Evolutionary conservation across 2,888 invertebrate species (phyloP).

Genomic region (Ectemnius cavifrons): DNA sequence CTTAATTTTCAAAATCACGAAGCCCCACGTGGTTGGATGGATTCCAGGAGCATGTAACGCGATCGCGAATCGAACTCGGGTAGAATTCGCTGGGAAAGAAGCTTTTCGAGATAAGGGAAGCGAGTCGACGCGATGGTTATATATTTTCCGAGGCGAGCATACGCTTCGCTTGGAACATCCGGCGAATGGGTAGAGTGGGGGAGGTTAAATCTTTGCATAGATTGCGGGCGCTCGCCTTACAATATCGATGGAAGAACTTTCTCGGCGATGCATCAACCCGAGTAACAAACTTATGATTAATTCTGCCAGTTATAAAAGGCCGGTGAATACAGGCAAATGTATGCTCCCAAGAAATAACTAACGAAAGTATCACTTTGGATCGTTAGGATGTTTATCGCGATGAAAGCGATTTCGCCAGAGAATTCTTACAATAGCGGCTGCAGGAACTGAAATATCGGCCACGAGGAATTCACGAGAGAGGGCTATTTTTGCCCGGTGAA

Average conservation of each 20-base stretch:
- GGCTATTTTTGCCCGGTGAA: slow-evolving; percentile 32
- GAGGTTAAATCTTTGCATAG: slow-evolving; percentile 6
- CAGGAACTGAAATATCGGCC: slow-evolving; percentile 11
- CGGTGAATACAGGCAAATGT: background rate
- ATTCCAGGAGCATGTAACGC: slow-evolving; percentile 61
- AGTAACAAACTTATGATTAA: background rate
- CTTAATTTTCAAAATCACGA: slow-evolving; percentile 60
- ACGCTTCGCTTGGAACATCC: slow-evolving; percentile 32
- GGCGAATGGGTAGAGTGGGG: background rate
- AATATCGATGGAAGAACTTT: slow-evolving; percentile 17
- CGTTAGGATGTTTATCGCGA: too few species aligned
- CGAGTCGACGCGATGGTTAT: slow-evolving; percentile 43
- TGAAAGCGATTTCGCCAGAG: too few species aligned
- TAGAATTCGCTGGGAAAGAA: slow-evolving; percentile 42
- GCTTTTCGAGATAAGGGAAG: slow-evolving; percentile 25
- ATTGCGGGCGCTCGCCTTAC: background rate
- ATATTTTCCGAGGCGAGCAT: slow-evolving; percentile 50
- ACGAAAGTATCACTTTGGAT: too few species aligned
- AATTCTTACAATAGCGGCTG: too few species aligned
- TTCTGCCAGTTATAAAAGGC: slow-evolving; percentile 7
- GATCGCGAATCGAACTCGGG: slow-evolving; percentile 58
- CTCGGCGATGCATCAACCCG: background rate
- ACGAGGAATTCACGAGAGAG: slow-evolving; percentile 31
- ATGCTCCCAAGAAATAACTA: too few species aligned
- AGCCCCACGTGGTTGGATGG: slow-evolving; percentile 52